Base-by-base conservation (phyloP, 2,797 vertebrate genomes). In the Hybognathus amarus region DNA sequence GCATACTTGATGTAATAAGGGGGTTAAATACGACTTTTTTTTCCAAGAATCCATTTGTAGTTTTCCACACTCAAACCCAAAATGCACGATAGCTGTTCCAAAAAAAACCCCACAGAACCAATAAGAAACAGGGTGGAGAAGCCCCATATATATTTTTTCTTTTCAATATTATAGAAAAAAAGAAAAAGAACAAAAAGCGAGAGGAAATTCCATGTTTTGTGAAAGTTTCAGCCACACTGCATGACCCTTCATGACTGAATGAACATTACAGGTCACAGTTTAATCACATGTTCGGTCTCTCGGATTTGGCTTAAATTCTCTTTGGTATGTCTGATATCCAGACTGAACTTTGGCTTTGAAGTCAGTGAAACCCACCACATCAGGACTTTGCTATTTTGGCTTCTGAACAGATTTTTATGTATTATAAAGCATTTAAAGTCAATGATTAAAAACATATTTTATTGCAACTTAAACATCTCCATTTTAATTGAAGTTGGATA, bases 81-180 rank as follows among this genome's bases (percentile, higher is more conserved):
- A 80, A 88, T 86, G 87, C 84, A 84, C 74, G 78, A 89, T 85
- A 80, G 75, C 82, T 87, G 85, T 82, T 38, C 77, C 13, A 78
- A 45, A 69, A n/a, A 30, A 15, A 63, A 77, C 0, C 79, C 75
- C 45, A 78, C 54, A 52, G 0, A 45, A 82, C 92, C 94, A 94
- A 93, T 94, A n/a, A 73, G 88, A 93, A 71, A 11, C 2, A 88
- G 91, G 92, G 92, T 18, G 91, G 92, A 66, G 86, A 33, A n/a
- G 22, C 50, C 22, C 47, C n/a, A 45, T 45, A 18, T 50, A 22
- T 56, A 18, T 47, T 67, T 42, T 15, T 40, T 2, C 6, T 61
- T 45, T 30, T 45, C 18, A 17, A 9, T 24, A 20, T 36, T 24
- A 15, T 50, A 56, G 71, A 47, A 61, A 71, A 64, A 15, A 20